phyloP scores from a whole-genome alignment of 2,797 vertebrate species.

The Euthynnus affinis region DNA sequence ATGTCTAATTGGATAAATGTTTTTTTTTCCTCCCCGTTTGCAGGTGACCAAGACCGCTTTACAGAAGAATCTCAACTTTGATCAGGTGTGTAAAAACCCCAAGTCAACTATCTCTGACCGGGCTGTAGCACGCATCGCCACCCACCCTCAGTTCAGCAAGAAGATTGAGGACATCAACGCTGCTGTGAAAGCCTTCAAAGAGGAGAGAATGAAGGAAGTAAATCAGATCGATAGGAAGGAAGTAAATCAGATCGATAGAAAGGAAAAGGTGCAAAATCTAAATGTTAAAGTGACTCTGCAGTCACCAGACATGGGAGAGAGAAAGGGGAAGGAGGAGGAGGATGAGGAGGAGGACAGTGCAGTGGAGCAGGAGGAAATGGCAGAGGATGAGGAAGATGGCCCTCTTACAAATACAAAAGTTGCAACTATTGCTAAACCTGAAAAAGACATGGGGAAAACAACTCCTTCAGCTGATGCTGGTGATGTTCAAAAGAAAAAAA shows the following conservation, averaged over 20 bases:
- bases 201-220: conserved; percentile 67
- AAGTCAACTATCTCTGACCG: conserved; percentile 87
- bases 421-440: not conserved
- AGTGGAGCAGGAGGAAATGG: conserved; percentile 15
- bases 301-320: not conserved
- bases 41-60: conserved; percentile 93
- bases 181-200: conserved; percentile 83
- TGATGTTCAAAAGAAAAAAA: conserved; percentile 31
- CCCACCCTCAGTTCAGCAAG: conserved; percentile 90
- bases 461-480: not conserved
- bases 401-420: conserved; percentile 22
- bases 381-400: conserved; percentile 2
- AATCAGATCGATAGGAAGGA: conserved; percentile 38
- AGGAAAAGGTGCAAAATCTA: conserved; percentile 39
- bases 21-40: not conserved
- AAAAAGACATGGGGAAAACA: not conserved
- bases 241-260: conserved; percentile 13
- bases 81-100: conserved; percentile 90
- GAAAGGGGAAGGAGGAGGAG: not conserved
- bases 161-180: conserved; percentile 88
- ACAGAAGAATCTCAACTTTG: conserved; percentile 89
- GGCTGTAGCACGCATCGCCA: conserved; percentile 90
- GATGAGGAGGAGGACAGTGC: not conserved
- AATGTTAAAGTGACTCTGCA: conserved; percentile 11
- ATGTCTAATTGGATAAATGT: not conserved